Evolutionary conservation across 1,140 invertebrate species (phyloP), one percentile per base, ranked within the genome.

Genomic region (Zeugodacus cucurbitae): DNA sequence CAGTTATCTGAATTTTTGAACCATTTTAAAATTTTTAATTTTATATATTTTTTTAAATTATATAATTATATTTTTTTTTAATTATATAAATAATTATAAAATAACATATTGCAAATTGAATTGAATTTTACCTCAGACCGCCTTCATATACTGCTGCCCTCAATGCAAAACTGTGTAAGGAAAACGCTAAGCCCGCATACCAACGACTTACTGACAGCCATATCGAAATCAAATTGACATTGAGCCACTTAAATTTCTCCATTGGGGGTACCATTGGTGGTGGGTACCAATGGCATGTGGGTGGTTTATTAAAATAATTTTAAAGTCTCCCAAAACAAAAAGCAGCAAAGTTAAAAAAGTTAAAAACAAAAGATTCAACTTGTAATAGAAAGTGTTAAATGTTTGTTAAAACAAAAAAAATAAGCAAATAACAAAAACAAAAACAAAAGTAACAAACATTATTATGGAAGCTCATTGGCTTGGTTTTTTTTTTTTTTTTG

Each of bases 161-260:
- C 44, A 82, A 82, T 82, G 17, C 37, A 82, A 41, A 74, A 41
- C 22, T 62, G 34, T 17, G 22, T 2, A 74, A n/a, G n/a, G 4
- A 74, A 37, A 74, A 22, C 32, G 6, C 17, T 41, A 82, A 8
- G n/a, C 74, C 74, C 74, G 74, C 74, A 82, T 82, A 17, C 17
- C 37, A 82, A 54, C 48, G 48, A 54, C 11, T n/a, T 48, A n/a
- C 48, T 82, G 22, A 48, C 41, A 82, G 20, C 41, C 74, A 37
- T 82, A 5, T 11, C 41, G 74, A 82, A 82, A 54, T 48, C 2
- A 11, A 82, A n/a, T 82, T 82, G 74, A 82, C n/a, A 29, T 34
- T 82, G 74, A 82, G 41, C 74, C 44, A 82, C 74, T 82, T 82
- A 82, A 82, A 82, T 48, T 82, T 82, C 74, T 29, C 74, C 74